A percentile compares a stretch with the other conserved stretches of the same genome.
These are phyloP conservation scores for Agelas oroides DNA, from an alignment of 37 sponge, comb jelly and placozoan genomes.

Conservation along the genomic window DNA sequence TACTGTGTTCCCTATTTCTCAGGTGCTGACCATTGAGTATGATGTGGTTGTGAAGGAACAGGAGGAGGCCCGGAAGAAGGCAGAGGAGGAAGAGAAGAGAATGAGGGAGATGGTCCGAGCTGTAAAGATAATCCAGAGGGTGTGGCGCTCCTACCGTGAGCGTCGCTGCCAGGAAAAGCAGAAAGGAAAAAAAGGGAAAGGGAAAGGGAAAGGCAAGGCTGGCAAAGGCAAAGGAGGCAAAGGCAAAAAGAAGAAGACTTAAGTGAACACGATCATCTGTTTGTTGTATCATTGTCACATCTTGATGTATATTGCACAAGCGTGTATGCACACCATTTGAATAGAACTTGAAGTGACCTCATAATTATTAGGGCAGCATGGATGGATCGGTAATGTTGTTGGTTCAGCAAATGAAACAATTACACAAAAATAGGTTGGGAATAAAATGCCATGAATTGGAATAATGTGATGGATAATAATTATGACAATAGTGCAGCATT, in stretches of 20 bases:
- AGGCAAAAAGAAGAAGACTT: constrained; percentile 20
- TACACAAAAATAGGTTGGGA: not conserved
- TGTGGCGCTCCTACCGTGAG: constrained; percentile 39
- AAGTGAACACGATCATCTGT: not conserved
- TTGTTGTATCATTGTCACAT: not conserved
- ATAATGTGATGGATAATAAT: not conserved
- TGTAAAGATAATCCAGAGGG: constrained; percentile 78
- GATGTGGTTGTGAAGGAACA: constrained; percentile 85
- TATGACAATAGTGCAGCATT: too few species aligned
- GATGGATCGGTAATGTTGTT: too few species aligned
- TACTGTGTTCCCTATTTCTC: not conserved
- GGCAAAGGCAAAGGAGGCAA: constrained; percentile 67
- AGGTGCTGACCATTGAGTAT: constrained; percentile 63
- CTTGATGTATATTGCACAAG: not conserved
- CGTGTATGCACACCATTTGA: too few species aligned
- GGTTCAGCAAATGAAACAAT: too few species aligned
- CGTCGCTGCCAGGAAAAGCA: not conserved
- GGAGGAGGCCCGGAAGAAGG: constrained; percentile 82
- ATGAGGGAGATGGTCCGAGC: constrained; percentile 60
- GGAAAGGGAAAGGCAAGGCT: constrained; percentile 57
- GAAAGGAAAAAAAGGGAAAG: constrained; percentile 66
- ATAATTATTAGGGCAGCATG: too few species aligned
- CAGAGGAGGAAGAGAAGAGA: constrained; percentile 57
- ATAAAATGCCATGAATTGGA: not conserved
- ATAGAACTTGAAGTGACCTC: too few species aligned